Conservation (phyloP, 1,140 invertebrate species). For the Drosophila truncata region DNA sequence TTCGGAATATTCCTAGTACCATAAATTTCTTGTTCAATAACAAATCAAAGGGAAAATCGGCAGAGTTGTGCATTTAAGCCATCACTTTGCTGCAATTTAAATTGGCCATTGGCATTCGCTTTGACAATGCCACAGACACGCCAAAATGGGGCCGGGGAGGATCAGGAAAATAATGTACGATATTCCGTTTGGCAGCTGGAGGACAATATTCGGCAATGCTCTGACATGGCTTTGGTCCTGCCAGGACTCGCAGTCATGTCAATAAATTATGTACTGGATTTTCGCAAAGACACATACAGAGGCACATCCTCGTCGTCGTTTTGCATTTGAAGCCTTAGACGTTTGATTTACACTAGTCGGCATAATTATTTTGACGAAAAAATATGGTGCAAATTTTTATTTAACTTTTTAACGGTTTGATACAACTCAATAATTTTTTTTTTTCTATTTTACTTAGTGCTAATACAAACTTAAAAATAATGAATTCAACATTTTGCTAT, state of each 20-base stretch:
- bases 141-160: conserved; percentile 14
- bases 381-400: too few species aligned
- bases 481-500: too few species aligned
- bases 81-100: conserved; percentile 37
- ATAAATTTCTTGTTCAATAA: neutral
- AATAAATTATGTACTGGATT: conserved; percentile 83
- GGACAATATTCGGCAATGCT: conserved; percentile 63
- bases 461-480: too few species aligned
- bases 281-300: conserved; percentile 45
- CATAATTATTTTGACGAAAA: too few species aligned
- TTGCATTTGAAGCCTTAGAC: conserved; percentile 69
- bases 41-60: conserved; percentile 15
- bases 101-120: conserved; percentile 59
- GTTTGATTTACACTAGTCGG: conserved; percentile 60
- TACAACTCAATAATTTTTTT: too few species aligned
- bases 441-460: too few species aligned
- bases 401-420: too few species aligned
- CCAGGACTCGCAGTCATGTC: conserved; percentile 65
- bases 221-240: conserved; percentile 41
- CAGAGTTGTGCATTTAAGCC: conserved; percentile 6
- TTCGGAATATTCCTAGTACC: too few species aligned
- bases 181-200: conserved; percentile 62
- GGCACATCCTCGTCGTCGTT: conserved; percentile 32
- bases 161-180: conserved; percentile 55
- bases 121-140: conserved; percentile 54